Evolutionary conservation across 2,113 vertebrate species (phyloP).

Genomic region (Gulo gulo): DNA sequence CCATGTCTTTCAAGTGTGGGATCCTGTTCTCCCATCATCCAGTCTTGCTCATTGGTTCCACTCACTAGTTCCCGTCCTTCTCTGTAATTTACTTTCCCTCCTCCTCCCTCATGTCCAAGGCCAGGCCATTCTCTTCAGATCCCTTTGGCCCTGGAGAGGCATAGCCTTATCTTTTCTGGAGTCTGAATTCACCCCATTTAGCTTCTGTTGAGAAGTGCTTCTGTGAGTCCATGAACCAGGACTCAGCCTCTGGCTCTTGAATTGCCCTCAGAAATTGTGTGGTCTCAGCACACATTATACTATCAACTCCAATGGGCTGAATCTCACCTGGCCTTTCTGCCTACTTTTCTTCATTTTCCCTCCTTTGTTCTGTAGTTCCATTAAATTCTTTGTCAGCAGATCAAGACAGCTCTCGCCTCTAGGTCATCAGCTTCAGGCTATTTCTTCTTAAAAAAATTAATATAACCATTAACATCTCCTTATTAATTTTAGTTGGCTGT

Average conservation of each 20-base stretch:
- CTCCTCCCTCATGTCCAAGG: background rate
- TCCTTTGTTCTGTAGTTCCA: background rate
- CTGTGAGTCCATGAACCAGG: background rate
- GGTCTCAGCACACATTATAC: background rate
- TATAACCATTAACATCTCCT: background rate
- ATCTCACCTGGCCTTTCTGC: background rate
- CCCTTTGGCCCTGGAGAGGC: background rate
- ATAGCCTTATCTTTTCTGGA: background rate
- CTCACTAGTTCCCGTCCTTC: background rate
- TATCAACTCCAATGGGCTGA: background rate
- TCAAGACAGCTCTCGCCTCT: background rate
- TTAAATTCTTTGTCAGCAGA: background rate
- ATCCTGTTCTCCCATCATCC: background rate
- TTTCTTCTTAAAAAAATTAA: slow-evolving; percentile 12
- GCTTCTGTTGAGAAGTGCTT: background rate
- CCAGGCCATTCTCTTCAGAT: background rate
- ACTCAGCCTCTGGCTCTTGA: background rate
- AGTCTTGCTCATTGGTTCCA: background rate
- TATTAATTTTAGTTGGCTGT: background rate
- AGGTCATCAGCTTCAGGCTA: background rate
- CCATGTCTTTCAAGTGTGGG: background rate
- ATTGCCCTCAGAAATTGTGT: background rate
- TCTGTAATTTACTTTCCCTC: slow-evolving; percentile 3
- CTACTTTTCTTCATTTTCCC: background rate
- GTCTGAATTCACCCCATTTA: background rate